phyloP scores from a whole-genome alignment of 2,888 invertebrate species.

The Lordiphosa andalusiaca region DNA sequence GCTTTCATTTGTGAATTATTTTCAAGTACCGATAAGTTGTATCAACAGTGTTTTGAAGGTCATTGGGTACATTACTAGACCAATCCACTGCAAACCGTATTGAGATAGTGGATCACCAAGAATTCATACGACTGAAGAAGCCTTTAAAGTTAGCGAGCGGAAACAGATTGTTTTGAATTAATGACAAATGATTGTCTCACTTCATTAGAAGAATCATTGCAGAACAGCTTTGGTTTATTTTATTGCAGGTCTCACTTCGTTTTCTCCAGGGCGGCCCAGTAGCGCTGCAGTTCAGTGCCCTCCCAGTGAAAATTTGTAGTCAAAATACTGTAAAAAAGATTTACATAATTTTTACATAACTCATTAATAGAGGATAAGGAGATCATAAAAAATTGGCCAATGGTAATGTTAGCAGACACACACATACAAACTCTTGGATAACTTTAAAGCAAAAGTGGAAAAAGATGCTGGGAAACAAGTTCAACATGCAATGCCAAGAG shows the following conservation, averaged over 20 bases:
- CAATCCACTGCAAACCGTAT: conserved; percentile 6
- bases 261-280: conserved; percentile 77
- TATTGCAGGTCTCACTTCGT: conserved; percentile 23
- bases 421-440: conserved; percentile 16
- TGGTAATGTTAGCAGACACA: conserved; percentile 6
- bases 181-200: background rate
- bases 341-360: conserved; percentile 53
- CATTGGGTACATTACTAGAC: conserved; percentile 22
- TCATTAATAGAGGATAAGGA: conserved; percentile 18
- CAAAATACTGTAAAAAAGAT: conserved; percentile 80
- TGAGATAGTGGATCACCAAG: background rate
- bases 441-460: conserved; percentile 22
- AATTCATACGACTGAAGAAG: background rate
- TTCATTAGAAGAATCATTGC: background rate
- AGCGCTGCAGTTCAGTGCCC: conserved; percentile 83
- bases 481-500: conserved; percentile 23
- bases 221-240: background rate
- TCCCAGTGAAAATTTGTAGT: conserved; percentile 83
- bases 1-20: conserved; percentile 2
- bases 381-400: conserved; percentile 32
- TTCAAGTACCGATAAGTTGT: conserved; percentile 5
- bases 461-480: conserved; percentile 40
- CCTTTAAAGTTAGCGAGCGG: too few species aligned
- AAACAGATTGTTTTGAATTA: too few species aligned
- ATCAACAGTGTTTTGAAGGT: conserved; percentile 2